A percentile compares a stretch with the other conserved stretches of the same genome.
Conservation (phyloP, 2,113 vertebrate genomes). For the Cochlearius cochlearius region DNA sequence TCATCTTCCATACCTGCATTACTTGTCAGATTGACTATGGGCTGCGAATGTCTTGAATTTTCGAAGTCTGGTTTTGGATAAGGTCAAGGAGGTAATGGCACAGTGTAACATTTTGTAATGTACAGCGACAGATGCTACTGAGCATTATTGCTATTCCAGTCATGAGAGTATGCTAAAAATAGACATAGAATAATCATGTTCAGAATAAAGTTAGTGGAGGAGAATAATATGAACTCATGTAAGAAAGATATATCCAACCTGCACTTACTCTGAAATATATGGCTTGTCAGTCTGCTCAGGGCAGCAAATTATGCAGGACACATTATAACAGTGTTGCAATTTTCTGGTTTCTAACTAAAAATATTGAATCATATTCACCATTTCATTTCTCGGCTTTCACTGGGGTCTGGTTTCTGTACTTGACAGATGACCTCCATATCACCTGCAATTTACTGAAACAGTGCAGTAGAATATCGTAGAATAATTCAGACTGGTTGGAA, state of each 20-base stretch:
- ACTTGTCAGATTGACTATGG: background rate
- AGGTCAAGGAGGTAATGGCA: background rate
- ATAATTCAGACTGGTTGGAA: background rate
- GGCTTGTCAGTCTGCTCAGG: background rate
- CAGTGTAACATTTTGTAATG: background rate
- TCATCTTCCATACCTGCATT: background rate
- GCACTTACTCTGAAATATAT: background rate
- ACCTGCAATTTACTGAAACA: background rate
- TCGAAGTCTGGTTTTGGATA: background rate
- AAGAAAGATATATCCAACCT: background rate
- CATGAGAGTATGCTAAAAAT: background rate
- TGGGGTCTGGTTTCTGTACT: background rate
- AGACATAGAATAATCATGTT: background rate
- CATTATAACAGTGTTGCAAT: background rate
- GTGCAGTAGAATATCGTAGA: background rate
- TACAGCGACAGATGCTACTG: background rate
- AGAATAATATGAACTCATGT: background rate
- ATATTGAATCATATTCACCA: background rate
- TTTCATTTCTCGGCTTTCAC: background rate
- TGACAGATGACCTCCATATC: background rate
- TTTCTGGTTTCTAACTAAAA: background rate
- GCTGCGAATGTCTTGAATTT: background rate
- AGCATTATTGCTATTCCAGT: background rate
- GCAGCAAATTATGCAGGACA: background rate
- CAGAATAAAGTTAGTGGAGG: background rate